Conservation (phyloP, 2,888 invertebrate species). For the Linyphia triangularis region DNA sequence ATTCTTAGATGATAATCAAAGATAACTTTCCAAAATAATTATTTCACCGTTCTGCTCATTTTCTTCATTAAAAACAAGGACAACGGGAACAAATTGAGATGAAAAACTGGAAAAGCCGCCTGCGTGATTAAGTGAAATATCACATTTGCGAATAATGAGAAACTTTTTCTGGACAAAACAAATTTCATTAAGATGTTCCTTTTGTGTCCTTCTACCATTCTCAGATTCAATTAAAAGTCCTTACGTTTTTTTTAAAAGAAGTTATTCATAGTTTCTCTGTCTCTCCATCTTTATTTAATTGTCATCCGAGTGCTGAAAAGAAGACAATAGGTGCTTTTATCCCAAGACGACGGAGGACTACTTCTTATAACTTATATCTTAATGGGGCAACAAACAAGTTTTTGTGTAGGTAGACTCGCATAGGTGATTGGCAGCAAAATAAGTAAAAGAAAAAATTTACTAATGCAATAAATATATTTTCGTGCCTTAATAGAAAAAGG, state of each 20-base stretch:
- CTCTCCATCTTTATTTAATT: conserved; percentile 3
- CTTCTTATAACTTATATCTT: not conserved
- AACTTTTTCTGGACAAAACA: not conserved
- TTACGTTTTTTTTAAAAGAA: not conserved
- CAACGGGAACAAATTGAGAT: not conserved
- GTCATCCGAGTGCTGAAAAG: not conserved
- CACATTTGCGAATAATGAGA: conserved; percentile 5
- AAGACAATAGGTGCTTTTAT: conserved; percentile 3
- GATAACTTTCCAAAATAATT: not conserved
- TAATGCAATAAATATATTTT: too few relatives aligned
- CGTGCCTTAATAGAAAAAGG: too few relatives aligned
- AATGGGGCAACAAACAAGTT: conserved; percentile 3
- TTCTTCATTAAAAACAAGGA: not conserved
- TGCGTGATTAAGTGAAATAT: not conserved
- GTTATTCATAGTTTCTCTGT: not conserved
- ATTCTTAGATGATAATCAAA: too few relatives aligned
- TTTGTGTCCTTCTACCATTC: not conserved
- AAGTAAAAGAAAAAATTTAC: not conserved
- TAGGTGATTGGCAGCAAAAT: not conserved
- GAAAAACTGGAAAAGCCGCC: not conserved
- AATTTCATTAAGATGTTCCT: not conserved
- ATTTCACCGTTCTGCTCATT: not conserved
- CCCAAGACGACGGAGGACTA: not conserved
- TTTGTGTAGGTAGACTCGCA: not conserved
- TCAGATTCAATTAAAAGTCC: not conserved